These are phyloP conservation scores for Podarcis muralis DNA, from an alignment of 2,113 vertebrate species.

Conservation along the genomic window DNA sequence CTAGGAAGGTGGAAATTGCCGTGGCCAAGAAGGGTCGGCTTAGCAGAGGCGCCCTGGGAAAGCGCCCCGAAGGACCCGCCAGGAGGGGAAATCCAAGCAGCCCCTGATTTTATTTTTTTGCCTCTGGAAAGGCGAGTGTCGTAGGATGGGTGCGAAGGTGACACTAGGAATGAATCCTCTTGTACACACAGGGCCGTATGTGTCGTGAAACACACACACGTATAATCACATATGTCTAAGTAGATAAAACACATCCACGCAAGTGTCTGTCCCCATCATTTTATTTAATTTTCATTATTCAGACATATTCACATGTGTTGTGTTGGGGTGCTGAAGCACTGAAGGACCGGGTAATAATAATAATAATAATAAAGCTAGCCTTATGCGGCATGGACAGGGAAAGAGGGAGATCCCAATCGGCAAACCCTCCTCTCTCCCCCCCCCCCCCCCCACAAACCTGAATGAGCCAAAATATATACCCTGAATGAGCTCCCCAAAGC, in stretches of 20 bases:
- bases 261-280: not conserved
- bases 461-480: not conserved
- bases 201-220: not conserved
- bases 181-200: not conserved
- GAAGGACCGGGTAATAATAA: not conserved
- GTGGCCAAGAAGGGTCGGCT: not conserved
- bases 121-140: not conserved
- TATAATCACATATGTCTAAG: not conserved
- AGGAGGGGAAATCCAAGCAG: not conserved
- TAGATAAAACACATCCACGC: not conserved
- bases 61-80: not conserved
- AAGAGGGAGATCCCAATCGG: not conserved
- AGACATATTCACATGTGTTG: no score
- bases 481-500: not conserved
- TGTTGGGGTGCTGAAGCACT: not conserved
- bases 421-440: no score
- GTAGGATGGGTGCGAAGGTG: not conserved
- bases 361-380: not conserved
- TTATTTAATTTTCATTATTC: not conserved
- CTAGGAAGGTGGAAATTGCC: constrained; percentile 10
- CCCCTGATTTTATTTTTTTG: no score
- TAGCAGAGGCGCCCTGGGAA: not conserved
- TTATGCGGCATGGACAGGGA: no score
- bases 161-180: not conserved
- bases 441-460: no score